Conservation (phyloP, 2,113 vertebrate genomes). For the Thomomys bottae region DNA sequence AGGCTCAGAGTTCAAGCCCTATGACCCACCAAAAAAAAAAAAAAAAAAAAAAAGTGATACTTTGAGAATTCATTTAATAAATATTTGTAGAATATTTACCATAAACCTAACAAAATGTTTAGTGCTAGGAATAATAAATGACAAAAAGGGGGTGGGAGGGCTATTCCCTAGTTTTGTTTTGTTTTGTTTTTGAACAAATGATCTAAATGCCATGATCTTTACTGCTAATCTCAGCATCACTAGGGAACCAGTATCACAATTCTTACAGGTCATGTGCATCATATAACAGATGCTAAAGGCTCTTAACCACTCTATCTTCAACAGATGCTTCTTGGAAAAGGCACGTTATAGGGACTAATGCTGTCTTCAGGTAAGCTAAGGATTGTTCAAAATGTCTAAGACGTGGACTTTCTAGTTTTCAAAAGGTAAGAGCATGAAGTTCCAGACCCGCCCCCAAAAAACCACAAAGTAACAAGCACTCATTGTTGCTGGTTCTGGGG, state of each 20-base stretch:
- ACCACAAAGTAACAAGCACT: constrained; percentile 37
- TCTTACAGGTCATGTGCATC: neutral
- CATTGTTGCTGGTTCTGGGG: neutral
- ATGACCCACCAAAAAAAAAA: too few relatives aligned
- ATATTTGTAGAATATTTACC: neutral
- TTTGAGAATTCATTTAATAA: constrained; percentile 18
- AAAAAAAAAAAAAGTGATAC: too few relatives aligned
- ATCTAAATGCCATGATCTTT: constrained; percentile 12
- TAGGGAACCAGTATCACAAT: neutral
- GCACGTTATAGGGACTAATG: neutral
- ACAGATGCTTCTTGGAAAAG: neutral
- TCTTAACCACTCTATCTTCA: constrained; percentile 13
- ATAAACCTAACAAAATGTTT: neutral
- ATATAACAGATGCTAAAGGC: neutral
- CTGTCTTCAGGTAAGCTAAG: neutral
- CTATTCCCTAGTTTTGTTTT: neutral
- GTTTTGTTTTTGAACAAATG: neutral
- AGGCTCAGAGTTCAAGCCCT: too few relatives aligned
- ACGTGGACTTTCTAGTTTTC: neutral
- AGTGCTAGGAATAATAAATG: neutral
- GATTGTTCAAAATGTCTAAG: neutral
- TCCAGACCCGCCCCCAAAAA: constrained; percentile 18
- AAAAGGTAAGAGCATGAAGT: constrained; percentile 33
- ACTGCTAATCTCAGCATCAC: neutral
- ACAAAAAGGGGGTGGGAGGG: too few relatives aligned